These are phyloP conservation scores for Aromia moschata DNA, from an alignment of 2,888 invertebrate genomes.

Conservation along the genomic window DNA sequence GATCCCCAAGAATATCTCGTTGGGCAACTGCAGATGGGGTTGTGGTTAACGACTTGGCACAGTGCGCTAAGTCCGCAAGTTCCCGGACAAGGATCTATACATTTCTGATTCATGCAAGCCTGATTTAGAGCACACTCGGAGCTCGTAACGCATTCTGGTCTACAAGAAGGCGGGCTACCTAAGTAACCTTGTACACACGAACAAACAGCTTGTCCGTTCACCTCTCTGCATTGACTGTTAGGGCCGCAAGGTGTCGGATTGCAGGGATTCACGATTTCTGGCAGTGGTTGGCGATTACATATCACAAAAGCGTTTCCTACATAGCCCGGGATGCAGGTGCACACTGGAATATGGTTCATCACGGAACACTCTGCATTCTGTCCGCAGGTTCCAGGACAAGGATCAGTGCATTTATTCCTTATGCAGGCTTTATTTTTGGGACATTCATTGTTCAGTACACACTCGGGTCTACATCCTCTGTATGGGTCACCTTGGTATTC, in stretches of 20 bases:
- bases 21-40: constrained; percentile 69
- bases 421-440: constrained; percentile 61
- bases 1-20: constrained; percentile 70
- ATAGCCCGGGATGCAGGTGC: constrained; percentile 52
- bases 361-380: constrained; percentile 64
- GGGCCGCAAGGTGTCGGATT: constrained; percentile 70
- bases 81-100: constrained; percentile 85
- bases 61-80: constrained; percentile 81
- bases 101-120: constrained; percentile 82
- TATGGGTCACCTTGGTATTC: constrained; percentile 63
- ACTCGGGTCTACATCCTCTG: constrained; percentile 64
- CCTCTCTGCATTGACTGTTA: constrained; percentile 78
- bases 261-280: constrained; percentile 60
- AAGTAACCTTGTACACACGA: constrained; percentile 61
- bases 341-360: constrained; percentile 61
- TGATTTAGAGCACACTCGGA: constrained; percentile 80
- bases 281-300: constrained; percentile 66
- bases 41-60: constrained; percentile 81
- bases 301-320: constrained; percentile 60
- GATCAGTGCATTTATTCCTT: constrained; percentile 64
- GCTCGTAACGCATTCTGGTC: constrained; percentile 83
- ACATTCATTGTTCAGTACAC: constrained; percentile 63
- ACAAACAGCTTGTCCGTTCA: constrained; percentile 66
- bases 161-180: constrained; percentile 74
- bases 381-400: constrained; percentile 66